Evolutionary conservation across 2,888 invertebrate species (phyloP), one percentile per base, ranked within the genome.

Genomic region (Chymomyza procnemis): DNA sequence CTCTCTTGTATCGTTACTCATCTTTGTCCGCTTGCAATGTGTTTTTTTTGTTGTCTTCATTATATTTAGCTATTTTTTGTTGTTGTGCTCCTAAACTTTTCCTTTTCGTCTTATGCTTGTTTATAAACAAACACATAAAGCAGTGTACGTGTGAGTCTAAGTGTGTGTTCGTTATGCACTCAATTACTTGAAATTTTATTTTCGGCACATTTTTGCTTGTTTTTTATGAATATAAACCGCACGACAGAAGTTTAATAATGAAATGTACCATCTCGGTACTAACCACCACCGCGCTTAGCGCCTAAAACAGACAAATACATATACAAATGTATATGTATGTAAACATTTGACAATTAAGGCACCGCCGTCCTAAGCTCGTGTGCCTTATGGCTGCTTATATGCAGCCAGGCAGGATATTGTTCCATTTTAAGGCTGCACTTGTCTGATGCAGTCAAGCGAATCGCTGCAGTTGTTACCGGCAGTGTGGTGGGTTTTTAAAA

Each of bases 291-390:
- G 34, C 9, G 12, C 12, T 2, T 12, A 41, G 34, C 34, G 34
- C 12, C 34, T 3, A 1, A 34, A 34, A 9, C 5, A 8, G 6
- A 8, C 9, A 26, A 2, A 34, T 34, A 34, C 9, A 9, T 5
- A 41, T 2, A 50, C 18, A 16, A 14, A 47, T 16, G 8, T 46
- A 67, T 26, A 48, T 55, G 59, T 46, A 26, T 46, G 59, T 46
- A 26, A 34, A 61, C 54, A 6, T 70, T 65, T 72, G 71, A 71
- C 75, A 76, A 67, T n/a, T 60, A 52, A 19, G 54, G 61, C 50
- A 66, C 64, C 56, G 56, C 19, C 69, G 65, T 50, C 18, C 18
- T 50, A 41, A 12, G 34, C 3, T 41, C 12, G 34, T 5, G 34
- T 12, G 34, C 34, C 9, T 12, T 12, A 12, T 4, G 9, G 9